phyloP scores from a whole-genome alignment of 2,113 vertebrate species.

The Oxyruncus cristatus region DNA sequence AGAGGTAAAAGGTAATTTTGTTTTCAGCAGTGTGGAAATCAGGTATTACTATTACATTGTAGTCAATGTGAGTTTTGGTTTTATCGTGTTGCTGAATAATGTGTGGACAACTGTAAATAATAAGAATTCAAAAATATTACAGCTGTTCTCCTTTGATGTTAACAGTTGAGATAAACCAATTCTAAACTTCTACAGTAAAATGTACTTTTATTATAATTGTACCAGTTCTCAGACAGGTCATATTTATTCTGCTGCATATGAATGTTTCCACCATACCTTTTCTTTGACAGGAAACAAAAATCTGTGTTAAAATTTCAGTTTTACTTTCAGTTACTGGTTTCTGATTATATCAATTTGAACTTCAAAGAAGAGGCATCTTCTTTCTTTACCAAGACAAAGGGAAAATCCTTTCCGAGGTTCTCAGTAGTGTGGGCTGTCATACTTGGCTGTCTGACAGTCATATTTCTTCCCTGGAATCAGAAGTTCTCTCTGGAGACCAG shows the following conservation, averaged over 20 bases:
- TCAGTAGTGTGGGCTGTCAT: neutral
- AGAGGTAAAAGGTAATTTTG: neutral
- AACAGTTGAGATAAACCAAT: neutral
- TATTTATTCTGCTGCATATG: neutral
- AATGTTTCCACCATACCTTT: neutral
- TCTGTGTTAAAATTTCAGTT: neutral
- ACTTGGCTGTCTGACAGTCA: constrained; percentile 41
- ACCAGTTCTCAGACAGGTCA: neutral
- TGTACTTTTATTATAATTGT: neutral
- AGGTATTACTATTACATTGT: neutral
- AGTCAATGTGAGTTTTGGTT: neutral
- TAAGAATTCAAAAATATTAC: neutral
- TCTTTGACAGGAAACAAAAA: neutral
- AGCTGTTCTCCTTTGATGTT: neutral
- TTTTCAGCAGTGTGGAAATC: neutral
- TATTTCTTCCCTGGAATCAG: constrained; percentile 19
- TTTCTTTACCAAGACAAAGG: neutral
- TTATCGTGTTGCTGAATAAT: neutral
- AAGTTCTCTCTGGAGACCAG: constrained; percentile 19
- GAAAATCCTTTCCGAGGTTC: neutral
- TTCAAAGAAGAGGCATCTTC: neutral
- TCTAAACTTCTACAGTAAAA: neutral
- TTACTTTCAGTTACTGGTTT: neutral
- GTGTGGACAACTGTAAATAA: neutral
- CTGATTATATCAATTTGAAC: neutral